A percentile compares a stretch with the other conserved stretches of the same genome.
Conservation (phyloP, 2,888 invertebrate genomes). For the Sphaerophoria rueppellii region DNA sequence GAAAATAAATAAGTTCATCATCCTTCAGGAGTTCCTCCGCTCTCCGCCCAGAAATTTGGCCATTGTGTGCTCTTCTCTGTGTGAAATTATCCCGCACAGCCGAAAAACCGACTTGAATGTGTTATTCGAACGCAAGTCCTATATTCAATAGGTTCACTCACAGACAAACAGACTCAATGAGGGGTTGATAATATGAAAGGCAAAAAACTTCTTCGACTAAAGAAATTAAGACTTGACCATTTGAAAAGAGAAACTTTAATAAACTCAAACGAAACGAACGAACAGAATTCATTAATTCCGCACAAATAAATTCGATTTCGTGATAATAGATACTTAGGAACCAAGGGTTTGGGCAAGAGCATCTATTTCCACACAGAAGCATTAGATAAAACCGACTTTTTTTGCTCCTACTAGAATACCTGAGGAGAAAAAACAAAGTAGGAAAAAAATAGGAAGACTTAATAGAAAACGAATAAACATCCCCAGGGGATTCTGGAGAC, state of each 20-base stretch:
- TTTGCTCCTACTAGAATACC: neutral
- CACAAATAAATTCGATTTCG: constrained; percentile 71
- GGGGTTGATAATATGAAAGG: neutral
- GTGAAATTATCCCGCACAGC: constrained; percentile 41
- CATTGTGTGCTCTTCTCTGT: constrained; percentile 27
- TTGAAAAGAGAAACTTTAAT: constrained; percentile 28
- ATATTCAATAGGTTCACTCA: constrained; percentile 66
- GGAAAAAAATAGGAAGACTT: constrained; percentile 11
- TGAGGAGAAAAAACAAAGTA: neutral
- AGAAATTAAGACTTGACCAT: constrained; percentile 34
- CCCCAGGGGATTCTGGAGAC: neutral
- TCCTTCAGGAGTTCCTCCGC: neutral
- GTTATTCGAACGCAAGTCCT: constrained; percentile 54
- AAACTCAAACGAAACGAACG: constrained; percentile 39
- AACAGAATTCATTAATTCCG: constrained; percentile 55
- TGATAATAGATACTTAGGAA: constrained; percentile 63
- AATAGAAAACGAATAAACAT: constrained; percentile 17
- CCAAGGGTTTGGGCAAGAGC: neutral
- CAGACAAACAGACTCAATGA: neutral
- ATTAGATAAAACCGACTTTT: neutral
- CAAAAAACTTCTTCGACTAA: neutral
- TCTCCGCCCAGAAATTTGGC: neutral
- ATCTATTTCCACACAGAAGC: neutral
- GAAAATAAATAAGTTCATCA: constrained; percentile 62
- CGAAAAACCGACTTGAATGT: constrained; percentile 30